Conservation (phyloP, 2,113 vertebrate genomes). For the Halcyon senegalensis region DNA sequence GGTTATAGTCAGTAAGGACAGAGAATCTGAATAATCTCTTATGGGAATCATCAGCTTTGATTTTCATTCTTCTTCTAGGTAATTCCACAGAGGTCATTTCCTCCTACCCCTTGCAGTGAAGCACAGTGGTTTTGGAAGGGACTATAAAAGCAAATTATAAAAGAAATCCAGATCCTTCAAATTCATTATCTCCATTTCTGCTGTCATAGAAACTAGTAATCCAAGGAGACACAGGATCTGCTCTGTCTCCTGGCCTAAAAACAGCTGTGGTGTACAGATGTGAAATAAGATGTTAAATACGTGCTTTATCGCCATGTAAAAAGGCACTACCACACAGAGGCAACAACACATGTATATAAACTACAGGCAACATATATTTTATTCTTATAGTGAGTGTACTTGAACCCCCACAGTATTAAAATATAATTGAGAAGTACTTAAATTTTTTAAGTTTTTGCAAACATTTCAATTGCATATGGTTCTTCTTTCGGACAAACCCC, state of each 20-base stretch:
- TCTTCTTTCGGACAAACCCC: background rate
- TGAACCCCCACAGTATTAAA: background rate
- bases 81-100: background rate
- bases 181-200: slow-evolving; percentile 2
- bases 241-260: background rate
- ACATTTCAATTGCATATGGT: background rate
- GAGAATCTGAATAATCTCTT: background rate
- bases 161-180: background rate
- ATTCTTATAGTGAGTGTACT: background rate
- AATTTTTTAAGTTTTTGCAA: slow-evolving; percentile 19
- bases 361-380: background rate
- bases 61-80: slow-evolving; percentile 25
- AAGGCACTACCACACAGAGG: background rate
- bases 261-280: background rate
- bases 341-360: background rate
- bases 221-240: background rate
- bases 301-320: background rate
- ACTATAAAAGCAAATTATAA: background rate
- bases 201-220: slow-evolving; percentile 11
- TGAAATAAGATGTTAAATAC: slow-evolving; percentile 47
- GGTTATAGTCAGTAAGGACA: background rate
- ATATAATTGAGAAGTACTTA: slow-evolving; percentile 10
- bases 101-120: background rate
- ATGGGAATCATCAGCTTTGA: background rate
- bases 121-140: background rate